Percentiles rank a stretch among this genome's conserved stretches.
These are phyloP conservation scores for Drosophila eugracilis DNA, from an alignment of 1,140 invertebrate genomes.

Conservation along the genomic window DNA sequence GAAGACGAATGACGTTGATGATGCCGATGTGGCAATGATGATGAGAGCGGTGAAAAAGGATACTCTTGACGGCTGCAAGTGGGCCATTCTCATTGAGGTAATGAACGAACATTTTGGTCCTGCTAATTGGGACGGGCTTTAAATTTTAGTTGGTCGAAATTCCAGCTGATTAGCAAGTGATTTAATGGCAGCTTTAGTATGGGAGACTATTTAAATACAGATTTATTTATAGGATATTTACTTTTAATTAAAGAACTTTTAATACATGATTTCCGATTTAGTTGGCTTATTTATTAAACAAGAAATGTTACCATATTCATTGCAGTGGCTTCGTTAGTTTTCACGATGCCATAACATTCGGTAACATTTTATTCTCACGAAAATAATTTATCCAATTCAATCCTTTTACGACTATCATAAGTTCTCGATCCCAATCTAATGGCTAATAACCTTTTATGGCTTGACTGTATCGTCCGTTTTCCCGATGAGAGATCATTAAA, in stretches of 20 bases:
- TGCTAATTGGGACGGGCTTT: constrained; percentile 9
- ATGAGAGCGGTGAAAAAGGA: constrained; percentile 7
- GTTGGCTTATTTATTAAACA: neutral
- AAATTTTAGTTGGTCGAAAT: neutral
- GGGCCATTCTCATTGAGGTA: constrained; percentile 8
- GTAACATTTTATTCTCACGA: neutral
- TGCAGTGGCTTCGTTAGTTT: too few species aligned
- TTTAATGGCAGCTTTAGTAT: neutral
- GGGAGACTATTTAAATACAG: neutral
- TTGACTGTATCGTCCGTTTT: neutral
- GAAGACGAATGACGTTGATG: constrained; percentile 33
- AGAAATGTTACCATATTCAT: neutral
- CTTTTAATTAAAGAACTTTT: neutral
- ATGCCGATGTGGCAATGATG: constrained; percentile 1
- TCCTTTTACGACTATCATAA: constrained; percentile 20
- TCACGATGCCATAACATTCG: neutral
- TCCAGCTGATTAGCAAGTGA: neutral
- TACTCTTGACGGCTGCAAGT: constrained; percentile 15
- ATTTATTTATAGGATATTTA: neutral
- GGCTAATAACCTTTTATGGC: constrained; percentile 23
- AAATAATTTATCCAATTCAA: neutral
- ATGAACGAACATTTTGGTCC: constrained; percentile 13
- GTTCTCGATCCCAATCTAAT: neutral
- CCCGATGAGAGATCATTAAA: constrained; percentile 26
- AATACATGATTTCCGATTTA: neutral